Conservation (phyloP, 2,797 vertebrate species). For the Ptychobarbus kaznakovi region DNA sequence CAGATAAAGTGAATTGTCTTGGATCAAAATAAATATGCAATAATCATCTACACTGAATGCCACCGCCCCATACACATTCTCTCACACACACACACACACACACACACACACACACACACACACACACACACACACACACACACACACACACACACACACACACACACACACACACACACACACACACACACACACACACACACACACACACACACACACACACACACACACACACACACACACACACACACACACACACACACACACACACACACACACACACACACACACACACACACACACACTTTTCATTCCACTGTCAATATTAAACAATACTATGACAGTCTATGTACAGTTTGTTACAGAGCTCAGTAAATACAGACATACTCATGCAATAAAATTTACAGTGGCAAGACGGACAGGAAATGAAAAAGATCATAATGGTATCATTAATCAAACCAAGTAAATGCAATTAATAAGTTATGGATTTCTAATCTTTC, state of each 20-base stretch:
- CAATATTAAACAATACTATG: slow-evolving; percentile 79
- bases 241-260: no score
- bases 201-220: no score
- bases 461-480: background rate
- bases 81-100: slow-evolving; percentile 39
- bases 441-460: slow-evolving; percentile 19
- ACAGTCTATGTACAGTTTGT: slow-evolving; percentile 86
- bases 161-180: slow-evolving; percentile 63
- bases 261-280: slow-evolving; percentile 44
- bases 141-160: slow-evolving; percentile 68
- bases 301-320: slow-evolving; percentile 76
- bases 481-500: background rate
- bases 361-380: slow-evolving; percentile 84
- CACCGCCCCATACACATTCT: slow-evolving; percentile 59
- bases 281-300: slow-evolving; percentile 68
- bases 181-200: slow-evolving; percentile 71
- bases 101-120: slow-evolving; percentile 69
- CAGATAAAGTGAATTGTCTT: slow-evolving; percentile 74
- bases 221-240: no score
- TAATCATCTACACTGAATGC: slow-evolving; percentile 70
- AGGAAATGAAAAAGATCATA: slow-evolving; percentile 4
- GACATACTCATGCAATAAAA: slow-evolving; percentile 83
- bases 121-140: slow-evolving; percentile 66
- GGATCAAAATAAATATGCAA: slow-evolving; percentile 73
- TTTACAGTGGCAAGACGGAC: slow-evolving; percentile 61